Evolutionary conservation across 23 tunicate species (phyloP).

Genomic region (Halocynthia aurantium): DNA sequence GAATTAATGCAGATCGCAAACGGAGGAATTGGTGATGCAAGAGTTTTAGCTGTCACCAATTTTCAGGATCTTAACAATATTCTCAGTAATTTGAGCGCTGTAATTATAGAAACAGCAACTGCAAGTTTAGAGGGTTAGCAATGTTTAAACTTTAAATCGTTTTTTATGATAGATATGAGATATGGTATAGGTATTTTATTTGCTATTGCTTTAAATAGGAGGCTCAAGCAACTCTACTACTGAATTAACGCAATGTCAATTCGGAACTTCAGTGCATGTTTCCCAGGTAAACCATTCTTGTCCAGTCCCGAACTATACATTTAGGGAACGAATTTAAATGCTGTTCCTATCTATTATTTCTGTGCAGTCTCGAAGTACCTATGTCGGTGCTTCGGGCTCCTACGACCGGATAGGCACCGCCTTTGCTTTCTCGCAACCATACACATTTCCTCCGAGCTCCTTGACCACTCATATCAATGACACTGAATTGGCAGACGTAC

Average conservation of each 20-base stretch:
- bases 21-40: background rate
- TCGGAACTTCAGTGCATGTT: constrained; percentile 5
- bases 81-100: constrained; percentile 16
- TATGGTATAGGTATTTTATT: background rate
- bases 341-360: background rate
- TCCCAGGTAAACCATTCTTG: background rate
- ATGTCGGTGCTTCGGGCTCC: constrained; percentile 47
- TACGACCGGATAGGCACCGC: constrained; percentile 47
- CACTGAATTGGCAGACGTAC: constrained; percentile 8
- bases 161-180: background rate
- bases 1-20: constrained; percentile 23
- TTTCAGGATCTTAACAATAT: constrained; percentile 11
- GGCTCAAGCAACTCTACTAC: constrained; percentile 3
- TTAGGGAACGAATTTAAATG: background rate
- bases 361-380: background rate
- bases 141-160: background rate
- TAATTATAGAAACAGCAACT: constrained; percentile 22
- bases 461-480: constrained; percentile 6
- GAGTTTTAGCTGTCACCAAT: constrained; percentile 20
- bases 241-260: background rate
- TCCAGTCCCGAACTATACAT: background rate
- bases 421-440: background rate
- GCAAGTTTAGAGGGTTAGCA: constrained; percentile 23
- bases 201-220: background rate
- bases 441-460: background rate